Conservation (phyloP, 2,113 vertebrate species). For the Sinocyclocheilus grahami region DNA sequence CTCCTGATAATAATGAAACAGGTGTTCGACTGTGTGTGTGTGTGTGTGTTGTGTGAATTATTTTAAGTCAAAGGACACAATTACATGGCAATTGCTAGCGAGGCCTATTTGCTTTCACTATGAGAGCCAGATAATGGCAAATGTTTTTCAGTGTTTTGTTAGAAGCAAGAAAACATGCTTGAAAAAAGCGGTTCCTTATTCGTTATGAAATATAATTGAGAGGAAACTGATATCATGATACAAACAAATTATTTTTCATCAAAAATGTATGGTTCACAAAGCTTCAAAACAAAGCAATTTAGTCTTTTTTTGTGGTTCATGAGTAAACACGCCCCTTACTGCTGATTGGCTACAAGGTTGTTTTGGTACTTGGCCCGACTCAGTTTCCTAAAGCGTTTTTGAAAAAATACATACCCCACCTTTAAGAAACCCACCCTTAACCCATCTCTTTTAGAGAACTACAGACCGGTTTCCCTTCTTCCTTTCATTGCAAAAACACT, state of each 20-base stretch:
- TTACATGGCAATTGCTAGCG: constrained; percentile 62
- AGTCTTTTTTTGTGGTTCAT: neutral
- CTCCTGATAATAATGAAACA: constrained; percentile 69
- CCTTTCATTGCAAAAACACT: too few relatives aligned
- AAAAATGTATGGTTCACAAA: neutral
- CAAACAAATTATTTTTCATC: neutral
- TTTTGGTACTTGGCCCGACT: too few relatives aligned
- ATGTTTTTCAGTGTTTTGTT: constrained; percentile 32
- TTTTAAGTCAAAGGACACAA: constrained; percentile 60
- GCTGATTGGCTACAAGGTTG: too few relatives aligned
- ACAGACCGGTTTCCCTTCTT: too few relatives aligned
- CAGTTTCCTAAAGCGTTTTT: too few relatives aligned
- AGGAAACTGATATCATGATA: constrained; percentile 17
- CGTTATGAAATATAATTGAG: neutral
- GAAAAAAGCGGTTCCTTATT: neutral
- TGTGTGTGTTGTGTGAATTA: neutral
- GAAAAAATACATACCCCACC: too few relatives aligned
- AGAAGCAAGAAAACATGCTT: constrained; percentile 3
- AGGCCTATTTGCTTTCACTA: constrained; percentile 53
- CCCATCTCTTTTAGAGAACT: too few relatives aligned
- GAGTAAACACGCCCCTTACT: too few relatives aligned
- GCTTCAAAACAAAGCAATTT: neutral
- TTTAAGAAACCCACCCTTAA: too few relatives aligned
- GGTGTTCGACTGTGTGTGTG: constrained; percentile 56
- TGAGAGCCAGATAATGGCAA: constrained; percentile 57